Conservation (phyloP, 2,888 invertebrate genomes). For the Cantharis lateralis region DNA sequence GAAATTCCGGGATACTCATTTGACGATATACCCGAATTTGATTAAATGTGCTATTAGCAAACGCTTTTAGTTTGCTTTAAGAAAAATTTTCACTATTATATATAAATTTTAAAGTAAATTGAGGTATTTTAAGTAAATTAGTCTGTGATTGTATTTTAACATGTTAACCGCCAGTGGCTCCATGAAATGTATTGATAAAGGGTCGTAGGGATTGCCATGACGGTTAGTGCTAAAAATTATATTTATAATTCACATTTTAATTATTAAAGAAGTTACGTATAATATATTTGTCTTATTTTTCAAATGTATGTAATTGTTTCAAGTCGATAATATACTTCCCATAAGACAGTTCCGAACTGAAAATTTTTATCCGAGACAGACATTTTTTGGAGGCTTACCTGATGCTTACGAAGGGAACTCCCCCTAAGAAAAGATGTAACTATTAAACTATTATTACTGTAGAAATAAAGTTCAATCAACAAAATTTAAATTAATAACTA, state of each 20-base stretch:
- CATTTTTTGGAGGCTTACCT: no score
- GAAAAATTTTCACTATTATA: not conserved
- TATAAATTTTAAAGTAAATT: not conserved
- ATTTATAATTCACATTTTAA: not conserved
- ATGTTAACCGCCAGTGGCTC: no score
- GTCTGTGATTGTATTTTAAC: not conserved
- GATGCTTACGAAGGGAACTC: no score
- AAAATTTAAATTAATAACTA: no score
- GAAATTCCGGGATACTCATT: constrained; percentile 84
- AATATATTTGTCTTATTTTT: not conserved
- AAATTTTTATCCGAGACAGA: no score
- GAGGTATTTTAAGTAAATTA: not conserved
- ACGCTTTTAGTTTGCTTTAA: not conserved
- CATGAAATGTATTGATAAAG: no score
- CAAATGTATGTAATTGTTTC: not conserved
- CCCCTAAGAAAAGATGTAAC: no score
- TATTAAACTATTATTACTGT: no score
- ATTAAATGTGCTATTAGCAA: constrained; percentile 55
- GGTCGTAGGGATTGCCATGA: no score
- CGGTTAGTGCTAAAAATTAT: not conserved
- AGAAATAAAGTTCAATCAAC: no score
- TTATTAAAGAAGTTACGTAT: not conserved
- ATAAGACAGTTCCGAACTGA: no score
- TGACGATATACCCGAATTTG: constrained; percentile 88
- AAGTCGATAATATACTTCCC: not conserved